Base-by-base conservation (phyloP, 2,888 invertebrate genomes). In the Lacanobia oleracea region DNA sequence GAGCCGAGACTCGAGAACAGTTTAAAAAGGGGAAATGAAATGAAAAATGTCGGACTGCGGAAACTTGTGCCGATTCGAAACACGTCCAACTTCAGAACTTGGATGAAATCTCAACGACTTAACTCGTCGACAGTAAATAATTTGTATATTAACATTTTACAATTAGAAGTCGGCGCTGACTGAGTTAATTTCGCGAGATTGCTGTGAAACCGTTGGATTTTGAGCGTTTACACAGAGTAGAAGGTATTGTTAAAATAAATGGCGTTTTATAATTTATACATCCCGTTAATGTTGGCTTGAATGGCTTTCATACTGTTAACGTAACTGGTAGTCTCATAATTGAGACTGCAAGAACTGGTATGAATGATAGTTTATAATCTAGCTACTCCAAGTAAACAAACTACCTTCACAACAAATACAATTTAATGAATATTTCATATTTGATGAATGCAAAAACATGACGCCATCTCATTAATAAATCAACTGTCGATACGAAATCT, bases 31-130 rank as follows among this genome's bases (percentile, higher is more conserved):
- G 75, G 68, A 77, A 78, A 75, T 74, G 12, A 67, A 86, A 85
- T 85, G 74, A 75, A 86, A 86, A 86, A 86, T 82, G 68, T 70
- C 61, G 59, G 69, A 72, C 61, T 73, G 69, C 51, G n/a, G 62
- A 12, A 69, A 75, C 68, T 65, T 57, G 66, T 16, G 45, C n/a
- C 43, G 77, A 80, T 80, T 82, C 80, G 45, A 12, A 62, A 61
- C 79, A 78, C 77, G 79, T 67, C 61, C 21, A 37, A 75, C 50
- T 77, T 65, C 6, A 40, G 7, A 71, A 66, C 82, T 64, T 53
- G 10, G 37, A 4, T n/a, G 33, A 79, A 79, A 69, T 69, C 66
- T 69, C 67, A 18, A 61, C 48, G 60, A 61, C 56, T 64, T 37
- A 54, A 70, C 23, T 65, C 33, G 12, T n/a, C 40, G 27, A 57